Conservation (phyloP, 2,113 vertebrate genomes). For the Platichthys stellatus region DNA sequence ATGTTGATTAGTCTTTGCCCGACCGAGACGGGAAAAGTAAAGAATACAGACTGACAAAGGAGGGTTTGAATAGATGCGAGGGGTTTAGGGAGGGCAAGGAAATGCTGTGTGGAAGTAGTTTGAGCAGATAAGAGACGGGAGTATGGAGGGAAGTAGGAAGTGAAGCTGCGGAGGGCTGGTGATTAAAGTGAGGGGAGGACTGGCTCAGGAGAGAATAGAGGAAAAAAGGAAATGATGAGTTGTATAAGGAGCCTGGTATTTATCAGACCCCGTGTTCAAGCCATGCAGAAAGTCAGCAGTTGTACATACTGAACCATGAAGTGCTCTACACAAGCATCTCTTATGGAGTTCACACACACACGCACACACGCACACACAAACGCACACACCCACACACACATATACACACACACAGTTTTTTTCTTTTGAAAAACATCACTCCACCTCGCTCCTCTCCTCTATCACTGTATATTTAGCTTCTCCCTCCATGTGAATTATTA, state of each 20-base stretch:
- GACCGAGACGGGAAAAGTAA: conserved; percentile 27
- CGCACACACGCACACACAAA: neutral
- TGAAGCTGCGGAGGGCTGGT: conserved; percentile 22
- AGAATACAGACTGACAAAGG: conserved; percentile 42
- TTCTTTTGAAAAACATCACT: neutral
- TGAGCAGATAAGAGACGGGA: conserved; percentile 63
- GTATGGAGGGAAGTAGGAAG: conserved; percentile 41
- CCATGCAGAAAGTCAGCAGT: conserved; percentile 38
- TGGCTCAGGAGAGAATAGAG: conserved; percentile 2
- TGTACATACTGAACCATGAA: neutral
- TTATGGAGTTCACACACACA: too few relatives aligned
- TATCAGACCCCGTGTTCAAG: conserved; percentile 40
- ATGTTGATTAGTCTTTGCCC: neutral
- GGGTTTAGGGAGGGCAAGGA: conserved; percentile 28
- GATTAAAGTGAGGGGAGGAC: conserved; percentile 22
- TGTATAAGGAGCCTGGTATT: conserved; percentile 1
- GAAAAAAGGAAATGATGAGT: neutral
- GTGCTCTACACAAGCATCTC: too few relatives aligned
- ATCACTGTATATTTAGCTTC: conserved; percentile 27
- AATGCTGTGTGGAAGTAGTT: conserved; percentile 44
- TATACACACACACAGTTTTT: neutral
- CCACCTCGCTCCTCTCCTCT: neutral
- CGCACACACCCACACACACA: neutral
- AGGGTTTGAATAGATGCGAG: conserved; percentile 28
- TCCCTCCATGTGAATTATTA: conserved; percentile 2